Evolutionary conservation across 2,888 invertebrate species (phyloP).

Genomic region (Stegana nigrithorax): DNA sequence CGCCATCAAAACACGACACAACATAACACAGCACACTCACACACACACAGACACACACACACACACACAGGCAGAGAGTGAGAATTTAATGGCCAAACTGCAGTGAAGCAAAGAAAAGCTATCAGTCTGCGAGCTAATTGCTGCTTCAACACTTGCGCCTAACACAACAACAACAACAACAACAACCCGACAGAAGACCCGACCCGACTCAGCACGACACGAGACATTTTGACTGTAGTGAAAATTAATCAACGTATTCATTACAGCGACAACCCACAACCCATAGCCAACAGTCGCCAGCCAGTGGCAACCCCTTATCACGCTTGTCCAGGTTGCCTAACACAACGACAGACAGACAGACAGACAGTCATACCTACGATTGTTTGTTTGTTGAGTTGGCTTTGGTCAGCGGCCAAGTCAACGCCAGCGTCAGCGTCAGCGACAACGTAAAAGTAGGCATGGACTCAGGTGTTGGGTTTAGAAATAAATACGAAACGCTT

Average conservation of each 20-base stretch:
- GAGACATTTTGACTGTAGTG: neutral
- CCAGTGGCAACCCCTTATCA: too few relatives aligned
- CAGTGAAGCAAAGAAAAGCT: neutral
- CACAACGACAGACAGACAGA: neutral
- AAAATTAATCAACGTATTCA: constrained; percentile 17
- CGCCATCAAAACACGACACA: neutral
- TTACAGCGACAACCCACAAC: neutral
- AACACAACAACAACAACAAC: too few relatives aligned
- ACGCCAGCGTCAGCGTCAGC: too few relatives aligned
- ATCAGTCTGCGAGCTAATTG: neutral
- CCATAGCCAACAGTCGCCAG: too few relatives aligned
- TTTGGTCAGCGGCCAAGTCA: too few relatives aligned
- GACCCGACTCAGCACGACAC: neutral
- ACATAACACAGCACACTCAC: neutral
- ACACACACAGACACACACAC: neutral
- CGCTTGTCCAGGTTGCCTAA: neutral
- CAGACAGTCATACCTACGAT: neutral
- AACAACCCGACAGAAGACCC: neutral
- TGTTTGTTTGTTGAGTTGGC: too few relatives aligned
- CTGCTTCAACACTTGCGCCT: constrained; percentile 11
- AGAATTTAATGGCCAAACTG: too few relatives aligned
- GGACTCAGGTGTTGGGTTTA: too few relatives aligned
- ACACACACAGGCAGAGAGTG: neutral
- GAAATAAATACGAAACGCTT: neutral
- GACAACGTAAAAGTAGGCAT: too few relatives aligned